A percentile compares a stretch with the other conserved stretches of the same genome.
phyloP scores from a whole-genome alignment of 1,140 invertebrate species.

The Hyposmocoma kahamanoa region DNA sequence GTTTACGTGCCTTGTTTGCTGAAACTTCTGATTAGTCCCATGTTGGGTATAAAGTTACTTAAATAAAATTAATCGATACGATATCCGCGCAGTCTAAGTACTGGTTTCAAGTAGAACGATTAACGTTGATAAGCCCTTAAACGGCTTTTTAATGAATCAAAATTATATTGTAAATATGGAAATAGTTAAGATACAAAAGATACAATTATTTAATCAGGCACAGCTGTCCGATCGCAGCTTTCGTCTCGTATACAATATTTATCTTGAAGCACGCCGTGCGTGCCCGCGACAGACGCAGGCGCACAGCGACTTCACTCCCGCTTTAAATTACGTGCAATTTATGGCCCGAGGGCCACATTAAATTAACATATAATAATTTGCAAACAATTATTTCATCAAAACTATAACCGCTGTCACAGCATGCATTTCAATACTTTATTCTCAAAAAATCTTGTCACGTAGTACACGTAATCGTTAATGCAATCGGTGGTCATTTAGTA shows the following conservation, averaged over 20 bases:
- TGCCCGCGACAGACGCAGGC: conserved; percentile 10
- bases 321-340: conserved; percentile 51
- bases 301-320: conserved; percentile 10
- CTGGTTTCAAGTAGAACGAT: background rate
- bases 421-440: conserved; percentile 8
- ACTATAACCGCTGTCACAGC: conserved; percentile 22
- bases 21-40: background rate
- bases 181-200: background rate
- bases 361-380: conserved; percentile 46
- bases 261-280: conserved; percentile 20
- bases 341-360: conserved; percentile 33
- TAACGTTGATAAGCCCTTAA: background rate
- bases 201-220: conserved; percentile 18
- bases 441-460: background rate
- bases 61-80: no score
- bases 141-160: conserved; percentile 15
- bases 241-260: conserved; percentile 32
- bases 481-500: background rate
- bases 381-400: conserved; percentile 47
- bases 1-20: background rate
- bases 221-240: conserved; percentile 11
- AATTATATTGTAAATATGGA: conserved; percentile 20
- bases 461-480: background rate
- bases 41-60: no score
- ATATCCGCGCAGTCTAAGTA: no score